Base-by-base conservation (phyloP, 2,888 invertebrate genomes). In the Invenusta paracnida region DNA sequence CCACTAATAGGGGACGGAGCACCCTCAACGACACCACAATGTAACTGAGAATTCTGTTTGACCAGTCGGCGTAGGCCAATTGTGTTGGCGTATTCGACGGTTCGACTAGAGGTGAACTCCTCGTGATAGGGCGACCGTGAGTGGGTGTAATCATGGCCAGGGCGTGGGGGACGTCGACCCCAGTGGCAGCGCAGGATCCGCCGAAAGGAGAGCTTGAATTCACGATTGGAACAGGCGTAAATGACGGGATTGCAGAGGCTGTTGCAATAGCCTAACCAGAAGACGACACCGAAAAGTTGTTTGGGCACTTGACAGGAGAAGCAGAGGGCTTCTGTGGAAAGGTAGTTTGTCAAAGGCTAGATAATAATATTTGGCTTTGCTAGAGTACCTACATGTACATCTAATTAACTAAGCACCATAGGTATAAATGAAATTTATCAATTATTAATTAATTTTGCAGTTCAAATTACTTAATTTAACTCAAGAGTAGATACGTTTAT, bases 261-360 rank as follows among this genome's bases (percentile, higher is more conserved):
- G 92, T 94, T 94, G 88, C 93, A 93, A 91, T 94, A 94, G 0
- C 94, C 94, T 0, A 94, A 92, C 94, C 94, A 94, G 86, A 94
- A 94, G 89, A 93, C 93, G 90, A 93, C 92, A 87, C 93, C 93
- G 92, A 94, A 94, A 0, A 93, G 90, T 0, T 92, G 89, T 2
- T 90, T 90, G 79, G 93, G 93, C 27, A 92, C 90, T 0, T 93
- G 92, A 89, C 94, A 94, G 0, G 88, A 86, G 0, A 88, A 87
- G 88, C 93, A 93, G 30, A 93, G 88, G n/a, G 92, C 91, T 88
- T 91, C 93, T 93, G 48, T 11, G 17, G 48, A n/a, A n/a, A n/a
- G n/a, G n/a, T n/a, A n/a, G n/a, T n/a, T n/a, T n/a, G n/a, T n/a
- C n/a, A n/a, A n/a, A n/a, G n/a, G n/a, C n/a, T n/a, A n/a, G n/a